Percentiles rank a stretch among this genome's conserved stretches.
Conservation (phyloP, 2,888 invertebrate species). For the Macaria liturata region DNA sequence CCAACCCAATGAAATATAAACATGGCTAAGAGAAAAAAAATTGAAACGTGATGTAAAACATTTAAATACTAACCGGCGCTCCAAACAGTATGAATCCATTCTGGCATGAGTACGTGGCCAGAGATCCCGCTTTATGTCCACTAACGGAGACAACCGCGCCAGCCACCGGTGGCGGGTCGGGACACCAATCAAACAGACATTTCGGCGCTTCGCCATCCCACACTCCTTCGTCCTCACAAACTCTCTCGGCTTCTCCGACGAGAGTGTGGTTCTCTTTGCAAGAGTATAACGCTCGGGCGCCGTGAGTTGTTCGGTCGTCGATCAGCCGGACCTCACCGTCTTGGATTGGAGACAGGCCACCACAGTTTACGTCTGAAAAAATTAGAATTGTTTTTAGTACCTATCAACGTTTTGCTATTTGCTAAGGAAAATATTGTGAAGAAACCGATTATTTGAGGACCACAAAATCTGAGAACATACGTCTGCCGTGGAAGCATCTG, state of each 20-base stretch:
- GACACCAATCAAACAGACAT: slow-evolving; percentile 94
- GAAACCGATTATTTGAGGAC: no score
- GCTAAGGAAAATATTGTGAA: no score
- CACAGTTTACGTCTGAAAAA: slow-evolving; percentile 91
- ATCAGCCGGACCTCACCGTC: slow-evolving; percentile 88
- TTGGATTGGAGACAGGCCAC: slow-evolving; percentile 85
- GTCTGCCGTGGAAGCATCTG: no score
- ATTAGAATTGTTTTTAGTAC: no score
- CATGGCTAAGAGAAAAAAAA: no score
- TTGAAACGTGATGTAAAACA: no score
- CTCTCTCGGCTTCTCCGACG: slow-evolving; percentile 87
- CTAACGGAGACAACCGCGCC: slow-evolving; percentile 89
- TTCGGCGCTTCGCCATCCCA: slow-evolving; percentile 92
- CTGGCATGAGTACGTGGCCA: slow-evolving; percentile 91
- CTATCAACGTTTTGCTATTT: not conserved
- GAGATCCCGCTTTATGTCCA: slow-evolving; percentile 91
- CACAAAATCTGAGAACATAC: no score
- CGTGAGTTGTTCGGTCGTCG: slow-evolving; percentile 90
- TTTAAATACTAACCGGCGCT: slow-evolving; percentile 84
- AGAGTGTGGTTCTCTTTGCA: slow-evolving; percentile 94
- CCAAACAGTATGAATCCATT: slow-evolving; percentile 93
- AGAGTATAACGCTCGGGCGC: slow-evolving; percentile 88
- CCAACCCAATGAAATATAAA: no score
- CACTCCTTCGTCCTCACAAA: slow-evolving; percentile 88
- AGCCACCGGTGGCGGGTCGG: slow-evolving; percentile 89